Percentiles rank a stretch among this genome's conserved stretches.
These are phyloP conservation scores for Ricordea florida DNA, from an alignment of 92 coral and sea anemone genomes.

Conservation along the genomic window DNA sequence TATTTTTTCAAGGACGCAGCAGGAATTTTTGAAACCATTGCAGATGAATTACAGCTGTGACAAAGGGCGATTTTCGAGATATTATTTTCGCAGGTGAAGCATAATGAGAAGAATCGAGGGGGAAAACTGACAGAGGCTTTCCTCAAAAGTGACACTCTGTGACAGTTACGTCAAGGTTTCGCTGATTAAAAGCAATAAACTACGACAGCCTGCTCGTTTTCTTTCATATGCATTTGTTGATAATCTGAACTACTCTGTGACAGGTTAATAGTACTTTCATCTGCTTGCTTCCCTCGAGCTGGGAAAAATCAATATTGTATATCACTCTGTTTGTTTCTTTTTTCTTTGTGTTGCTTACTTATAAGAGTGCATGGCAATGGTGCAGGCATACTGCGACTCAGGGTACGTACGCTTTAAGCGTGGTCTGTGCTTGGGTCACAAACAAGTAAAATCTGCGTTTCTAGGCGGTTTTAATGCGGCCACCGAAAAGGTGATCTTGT, in stretches of 20 bases:
- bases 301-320: no score
- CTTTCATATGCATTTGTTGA: background rate
- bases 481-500: background rate
- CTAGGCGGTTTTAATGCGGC: background rate
- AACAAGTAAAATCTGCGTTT: background rate
- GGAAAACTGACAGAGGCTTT: background rate
- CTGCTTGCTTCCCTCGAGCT: background rate
- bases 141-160: background rate
- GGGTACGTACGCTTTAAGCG: no score
- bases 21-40: background rate
- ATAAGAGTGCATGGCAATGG: background rate
- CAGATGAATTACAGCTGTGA: background rate
- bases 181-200: constrained; percentile 13
- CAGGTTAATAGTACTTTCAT: background rate
- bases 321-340: no score
- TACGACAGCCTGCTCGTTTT: background rate
- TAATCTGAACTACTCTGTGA: background rate
- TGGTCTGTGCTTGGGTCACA: no score
- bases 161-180: background rate
- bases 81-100: background rate
- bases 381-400: no score
- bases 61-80: background rate
- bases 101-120: background rate
- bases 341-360: no score
- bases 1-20: background rate